phyloP scores from a whole-genome alignment of 2,797 vertebrate genomes.

The Coilia nasus region DNA sequence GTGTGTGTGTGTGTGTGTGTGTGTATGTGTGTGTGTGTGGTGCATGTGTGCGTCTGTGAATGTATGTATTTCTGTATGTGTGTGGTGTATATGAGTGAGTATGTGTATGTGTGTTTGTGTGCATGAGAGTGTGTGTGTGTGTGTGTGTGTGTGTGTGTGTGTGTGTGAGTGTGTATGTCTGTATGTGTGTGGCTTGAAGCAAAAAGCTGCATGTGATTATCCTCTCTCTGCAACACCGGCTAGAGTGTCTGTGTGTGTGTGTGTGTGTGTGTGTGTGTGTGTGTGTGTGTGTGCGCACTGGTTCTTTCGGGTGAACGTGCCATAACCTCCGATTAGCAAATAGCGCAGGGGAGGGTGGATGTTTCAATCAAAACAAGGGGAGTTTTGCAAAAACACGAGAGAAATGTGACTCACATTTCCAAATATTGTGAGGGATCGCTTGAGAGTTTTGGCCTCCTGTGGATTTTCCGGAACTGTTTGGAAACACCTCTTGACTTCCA shows the following conservation, averaged over 20 bases:
- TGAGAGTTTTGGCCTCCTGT: conserved; percentile 61
- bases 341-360: background rate
- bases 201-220: conserved; percentile 9
- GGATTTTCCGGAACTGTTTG: conserved; percentile 49
- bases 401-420: conserved; percentile 58
- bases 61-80: background rate
- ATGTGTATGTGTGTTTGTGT: no score
- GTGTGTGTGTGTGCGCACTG: background rate
- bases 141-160: no score
- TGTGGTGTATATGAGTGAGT: no score
- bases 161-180: no score
- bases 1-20: no score
- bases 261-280: no score
- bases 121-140: no score
- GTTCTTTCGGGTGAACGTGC: conserved; percentile 1
- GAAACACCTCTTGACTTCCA: conserved; percentile 52
- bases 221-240: background rate
- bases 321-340: conserved; percentile 28
- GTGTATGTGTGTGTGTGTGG: no score
- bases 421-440: conserved; percentile 62
- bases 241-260: background rate
- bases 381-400: conserved; percentile 25
- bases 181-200: background rate
- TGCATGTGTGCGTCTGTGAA: no score
- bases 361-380: conserved; percentile 36